A percentile compares a stretch with the other conserved stretches of the same genome.
These are phyloP conservation scores for Drosophila acutilabella DNA, from an alignment of 2,888 invertebrate species.

Conservation along the genomic window DNA sequence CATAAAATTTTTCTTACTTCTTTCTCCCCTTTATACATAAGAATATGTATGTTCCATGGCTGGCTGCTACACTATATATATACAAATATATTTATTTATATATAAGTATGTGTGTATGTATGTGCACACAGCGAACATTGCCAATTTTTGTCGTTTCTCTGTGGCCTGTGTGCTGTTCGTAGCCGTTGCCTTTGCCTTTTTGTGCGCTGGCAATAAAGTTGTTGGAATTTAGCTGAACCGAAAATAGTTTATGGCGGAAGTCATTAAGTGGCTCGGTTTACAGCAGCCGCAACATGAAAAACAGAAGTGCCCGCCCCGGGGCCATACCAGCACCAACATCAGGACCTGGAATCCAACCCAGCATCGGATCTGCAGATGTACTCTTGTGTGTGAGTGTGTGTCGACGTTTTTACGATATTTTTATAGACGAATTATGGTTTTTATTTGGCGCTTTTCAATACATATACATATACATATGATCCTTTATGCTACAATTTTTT, in stretches of 20 bases:
- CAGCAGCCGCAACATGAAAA: slow-evolving; percentile 80
- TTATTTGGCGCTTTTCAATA: slow-evolving; percentile 68
- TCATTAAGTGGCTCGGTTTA: slow-evolving; percentile 80
- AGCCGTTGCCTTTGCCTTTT: slow-evolving; percentile 28
- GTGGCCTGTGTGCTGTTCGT: slow-evolving; percentile 34
- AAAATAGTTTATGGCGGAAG: slow-evolving; percentile 81
- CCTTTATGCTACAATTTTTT: slow-evolving; percentile 59
- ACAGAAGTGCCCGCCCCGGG: slow-evolving; percentile 69
- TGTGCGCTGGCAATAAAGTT: slow-evolving; percentile 73
- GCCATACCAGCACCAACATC: slow-evolving; percentile 15
- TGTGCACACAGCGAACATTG: slow-evolving; percentile 44
- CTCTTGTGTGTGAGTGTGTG: slow-evolving; percentile 35
- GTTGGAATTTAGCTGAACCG: slow-evolving; percentile 80
- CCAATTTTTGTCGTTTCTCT: slow-evolving; percentile 72
- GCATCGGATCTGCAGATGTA: slow-evolving; percentile 7
- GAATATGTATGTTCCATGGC: slow-evolving; percentile 34
- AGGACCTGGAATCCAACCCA: slow-evolving; percentile 9
- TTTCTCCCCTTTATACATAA: slow-evolving; percentile 45
- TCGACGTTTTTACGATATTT: slow-evolving; percentile 74
- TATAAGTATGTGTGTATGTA: slow-evolving; percentile 6
- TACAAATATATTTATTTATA: slow-evolving; percentile 14
- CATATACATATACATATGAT: slow-evolving; percentile 30
- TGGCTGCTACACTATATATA: slow-evolving; percentile 25
- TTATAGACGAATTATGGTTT: slow-evolving; percentile 79
- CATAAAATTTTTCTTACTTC: slow-evolving; percentile 65